These are phyloP conservation scores for Notothenia coriiceps DNA, from an alignment of 2,113 vertebrate genomes.

Conservation along the genomic window DNA sequence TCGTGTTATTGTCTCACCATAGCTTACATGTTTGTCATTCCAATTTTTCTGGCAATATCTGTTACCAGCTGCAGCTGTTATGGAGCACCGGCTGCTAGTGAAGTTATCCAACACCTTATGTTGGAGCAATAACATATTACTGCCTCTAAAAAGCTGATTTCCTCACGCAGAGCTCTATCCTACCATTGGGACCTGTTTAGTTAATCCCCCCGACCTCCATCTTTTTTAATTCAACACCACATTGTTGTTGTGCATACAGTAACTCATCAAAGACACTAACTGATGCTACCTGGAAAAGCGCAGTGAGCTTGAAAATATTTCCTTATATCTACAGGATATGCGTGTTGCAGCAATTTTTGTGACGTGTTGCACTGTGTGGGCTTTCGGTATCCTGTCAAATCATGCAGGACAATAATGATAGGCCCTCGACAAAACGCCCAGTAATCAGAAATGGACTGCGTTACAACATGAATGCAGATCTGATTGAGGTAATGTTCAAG, in stretches of 20 bases:
- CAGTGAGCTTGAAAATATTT: not conserved
- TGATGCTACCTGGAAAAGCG: too few relatives aligned
- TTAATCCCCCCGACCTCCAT: not conserved
- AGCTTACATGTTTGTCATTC: not conserved
- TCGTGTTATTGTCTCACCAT: not conserved
- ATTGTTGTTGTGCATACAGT: not conserved
- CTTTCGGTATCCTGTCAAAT: not conserved
- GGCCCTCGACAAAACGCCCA: not conserved
- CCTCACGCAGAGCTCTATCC: slow-evolving; percentile 3
- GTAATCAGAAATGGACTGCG: not conserved
- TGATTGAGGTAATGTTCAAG: not conserved
- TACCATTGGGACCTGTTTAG: too few relatives aligned
- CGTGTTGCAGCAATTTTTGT: not conserved
- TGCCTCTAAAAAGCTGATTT: slow-evolving; percentile 35
- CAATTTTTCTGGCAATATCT: slow-evolving; percentile 11
- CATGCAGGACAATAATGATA: not conserved
- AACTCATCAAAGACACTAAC: not conserved
- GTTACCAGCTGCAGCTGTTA: slow-evolving; percentile 35
- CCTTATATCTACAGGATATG: not conserved
- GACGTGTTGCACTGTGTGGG: not conserved
- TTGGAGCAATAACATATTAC: slow-evolving; percentile 40
- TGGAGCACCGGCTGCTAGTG: slow-evolving; percentile 27
- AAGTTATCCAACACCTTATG: slow-evolving; percentile 50
- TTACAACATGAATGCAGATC: not conserved
- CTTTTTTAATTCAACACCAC: not conserved